Conservation (phyloP, 1,140 invertebrate species). For the Teleogryllus occipitalis region DNA sequence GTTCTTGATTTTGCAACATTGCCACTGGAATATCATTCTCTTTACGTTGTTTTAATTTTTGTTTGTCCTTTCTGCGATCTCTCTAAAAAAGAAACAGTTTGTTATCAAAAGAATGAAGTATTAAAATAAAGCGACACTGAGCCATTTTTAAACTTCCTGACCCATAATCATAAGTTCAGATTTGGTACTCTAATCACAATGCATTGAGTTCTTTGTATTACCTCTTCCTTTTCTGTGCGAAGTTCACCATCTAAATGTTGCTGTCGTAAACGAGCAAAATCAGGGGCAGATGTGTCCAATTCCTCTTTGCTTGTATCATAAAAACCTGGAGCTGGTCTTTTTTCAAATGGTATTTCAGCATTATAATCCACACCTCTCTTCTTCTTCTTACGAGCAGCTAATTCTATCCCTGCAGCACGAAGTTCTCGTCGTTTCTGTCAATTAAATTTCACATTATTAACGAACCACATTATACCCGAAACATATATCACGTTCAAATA, state of each 20-base stretch:
- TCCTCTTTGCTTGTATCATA: conserved; percentile 87
- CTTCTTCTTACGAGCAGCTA: conserved; percentile 57
- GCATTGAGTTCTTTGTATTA: conserved; percentile 27
- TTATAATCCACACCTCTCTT: conserved; percentile 95
- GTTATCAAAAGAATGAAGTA: conserved; percentile 22
- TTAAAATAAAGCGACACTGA: background rate
- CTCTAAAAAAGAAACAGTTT: conserved; percentile 33
- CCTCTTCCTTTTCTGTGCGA: conserved; percentile 80
- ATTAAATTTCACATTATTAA: background rate
- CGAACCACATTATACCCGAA: background rate
- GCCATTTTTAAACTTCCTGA: background rate
- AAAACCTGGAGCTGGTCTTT: conserved; percentile 82
- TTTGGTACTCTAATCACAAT: too few relatives aligned
- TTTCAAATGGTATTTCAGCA: conserved; percentile 95
- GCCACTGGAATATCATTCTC: conserved; percentile 92
- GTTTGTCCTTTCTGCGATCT: conserved; percentile 81
- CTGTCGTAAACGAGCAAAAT: conserved; percentile 82
- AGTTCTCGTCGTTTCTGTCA: conserved; percentile 86
- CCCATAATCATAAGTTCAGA: too few relatives aligned
- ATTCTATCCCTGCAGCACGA: conserved; percentile 92
- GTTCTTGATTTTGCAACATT: conserved; percentile 84
- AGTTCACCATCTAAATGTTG: conserved; percentile 90
- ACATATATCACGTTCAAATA: background rate
- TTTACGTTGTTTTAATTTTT: conserved; percentile 88
- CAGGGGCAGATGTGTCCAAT: conserved; percentile 77